phyloP scores from a whole-genome alignment of 2,797 vertebrate genomes.

The Bradypus variegatus region DNA sequence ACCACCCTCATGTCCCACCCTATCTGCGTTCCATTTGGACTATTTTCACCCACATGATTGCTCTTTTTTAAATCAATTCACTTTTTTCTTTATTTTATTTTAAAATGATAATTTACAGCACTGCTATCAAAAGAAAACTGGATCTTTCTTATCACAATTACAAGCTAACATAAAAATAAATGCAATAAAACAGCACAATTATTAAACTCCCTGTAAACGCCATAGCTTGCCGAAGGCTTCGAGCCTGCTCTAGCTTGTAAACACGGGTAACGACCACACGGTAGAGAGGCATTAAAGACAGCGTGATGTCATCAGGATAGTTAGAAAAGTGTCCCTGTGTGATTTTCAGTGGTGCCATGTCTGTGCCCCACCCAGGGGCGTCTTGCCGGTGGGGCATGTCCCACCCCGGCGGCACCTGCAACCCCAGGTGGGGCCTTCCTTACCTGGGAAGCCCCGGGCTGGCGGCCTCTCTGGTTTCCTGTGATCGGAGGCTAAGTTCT shows the following conservation, averaged over 20 bases:
- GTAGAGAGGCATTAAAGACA: neutral
- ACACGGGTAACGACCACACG: no score
- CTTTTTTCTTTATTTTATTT: neutral
- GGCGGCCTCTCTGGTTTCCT: no score
- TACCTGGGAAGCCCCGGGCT: neutral
- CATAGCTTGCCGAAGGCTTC: neutral
- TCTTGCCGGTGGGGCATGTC: neutral
- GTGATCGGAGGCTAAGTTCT: neutral
- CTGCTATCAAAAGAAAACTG: neutral
- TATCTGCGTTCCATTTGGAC: neutral
- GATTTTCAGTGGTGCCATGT: neutral
- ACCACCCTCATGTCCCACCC: neutral
- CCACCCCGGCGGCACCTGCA: neutral
- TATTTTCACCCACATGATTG: rapidly evolving
- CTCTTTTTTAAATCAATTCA: neutral
- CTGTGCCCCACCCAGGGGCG: neutral
- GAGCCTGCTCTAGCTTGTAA: neutral
- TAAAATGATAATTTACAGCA: neutral
- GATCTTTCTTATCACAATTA: neutral
- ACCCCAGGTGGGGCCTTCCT: neutral
- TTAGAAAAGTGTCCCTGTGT: no score
- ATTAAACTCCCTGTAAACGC: neutral
- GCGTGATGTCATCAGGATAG: rapidly evolving
- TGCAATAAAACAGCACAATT: neutral
- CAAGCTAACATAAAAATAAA: neutral